phyloP scores from a whole-genome alignment of 2,113 vertebrate species.

The Athene noctua region DNA sequence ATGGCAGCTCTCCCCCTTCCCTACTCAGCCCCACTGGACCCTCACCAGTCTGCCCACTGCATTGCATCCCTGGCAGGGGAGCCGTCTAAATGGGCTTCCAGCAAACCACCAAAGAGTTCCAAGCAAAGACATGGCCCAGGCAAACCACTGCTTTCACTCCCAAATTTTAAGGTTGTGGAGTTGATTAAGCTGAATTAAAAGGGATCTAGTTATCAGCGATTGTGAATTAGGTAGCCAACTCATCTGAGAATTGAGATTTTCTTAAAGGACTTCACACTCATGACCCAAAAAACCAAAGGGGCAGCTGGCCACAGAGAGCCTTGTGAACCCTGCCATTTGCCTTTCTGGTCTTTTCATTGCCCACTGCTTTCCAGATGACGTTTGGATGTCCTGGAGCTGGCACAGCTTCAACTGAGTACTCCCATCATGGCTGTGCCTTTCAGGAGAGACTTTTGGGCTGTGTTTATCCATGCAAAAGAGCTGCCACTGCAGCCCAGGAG shows the following conservation, averaged over 20 bases:
- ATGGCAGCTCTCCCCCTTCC: background rate
- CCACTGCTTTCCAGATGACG: background rate
- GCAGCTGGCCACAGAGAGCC: background rate
- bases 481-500: background rate
- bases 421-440: background rate
- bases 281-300: background rate
- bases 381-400: background rate
- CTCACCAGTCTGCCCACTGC: background rate
- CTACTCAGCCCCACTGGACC: background rate
- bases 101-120: background rate
- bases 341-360: background rate
- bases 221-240: background rate
- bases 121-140: background rate
- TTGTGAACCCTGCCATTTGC: background rate
- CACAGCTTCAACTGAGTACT: background rate
- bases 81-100: background rate
- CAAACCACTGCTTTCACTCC: background rate
- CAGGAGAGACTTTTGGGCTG: background rate
- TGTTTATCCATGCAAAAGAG: background rate
- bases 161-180: background rate
- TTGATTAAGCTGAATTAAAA: background rate
- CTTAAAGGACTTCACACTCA: background rate
- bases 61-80: fast-evolving
- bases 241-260: background rate
- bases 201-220: background rate